phyloP scores from a whole-genome alignment of 1,140 invertebrate genomes.

The Globodera ellingtonae region DNA sequence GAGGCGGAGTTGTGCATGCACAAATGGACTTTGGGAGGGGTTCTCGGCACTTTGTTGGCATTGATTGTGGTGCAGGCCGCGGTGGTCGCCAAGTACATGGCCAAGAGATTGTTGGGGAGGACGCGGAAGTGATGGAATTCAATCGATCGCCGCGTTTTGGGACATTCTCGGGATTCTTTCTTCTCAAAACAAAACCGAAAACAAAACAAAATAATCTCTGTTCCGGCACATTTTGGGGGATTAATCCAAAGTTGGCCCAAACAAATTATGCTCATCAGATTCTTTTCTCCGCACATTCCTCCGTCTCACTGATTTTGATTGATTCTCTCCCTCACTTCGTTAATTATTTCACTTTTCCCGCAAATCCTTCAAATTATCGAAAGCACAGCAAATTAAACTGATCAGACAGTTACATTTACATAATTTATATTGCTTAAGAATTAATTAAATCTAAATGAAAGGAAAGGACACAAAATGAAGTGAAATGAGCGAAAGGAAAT shows the following conservation, averaged over 20 bases:
- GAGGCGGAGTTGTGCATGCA: conserved; percentile 49
- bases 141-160: no score
- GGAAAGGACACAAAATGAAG: not conserved
- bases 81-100: conserved; percentile 59
- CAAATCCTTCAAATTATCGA: not conserved
- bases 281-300: not conserved
- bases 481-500: not conserved
- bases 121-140: not conserved
- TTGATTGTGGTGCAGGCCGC: conserved; percentile 56
- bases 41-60: conserved; percentile 50
- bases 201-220: no score
- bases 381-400: no score
- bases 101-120: conserved; percentile 39
- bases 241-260: no score
- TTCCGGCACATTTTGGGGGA: no score
- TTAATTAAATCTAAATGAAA: not conserved
- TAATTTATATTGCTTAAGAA: not conserved
- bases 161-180: no score
- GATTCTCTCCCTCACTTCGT: not conserved
- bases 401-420: not conserved
- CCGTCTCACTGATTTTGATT: not conserved
- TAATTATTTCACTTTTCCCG: not conserved
- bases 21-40: conserved; percentile 44
- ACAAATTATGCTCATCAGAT: not conserved
- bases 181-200: no score